A percentile compares a stretch with the other conserved stretches of the same genome.
Evolutionary conservation across 1,140 invertebrate species (phyloP).

Genomic region (Drosophila bocqueti): DNA sequence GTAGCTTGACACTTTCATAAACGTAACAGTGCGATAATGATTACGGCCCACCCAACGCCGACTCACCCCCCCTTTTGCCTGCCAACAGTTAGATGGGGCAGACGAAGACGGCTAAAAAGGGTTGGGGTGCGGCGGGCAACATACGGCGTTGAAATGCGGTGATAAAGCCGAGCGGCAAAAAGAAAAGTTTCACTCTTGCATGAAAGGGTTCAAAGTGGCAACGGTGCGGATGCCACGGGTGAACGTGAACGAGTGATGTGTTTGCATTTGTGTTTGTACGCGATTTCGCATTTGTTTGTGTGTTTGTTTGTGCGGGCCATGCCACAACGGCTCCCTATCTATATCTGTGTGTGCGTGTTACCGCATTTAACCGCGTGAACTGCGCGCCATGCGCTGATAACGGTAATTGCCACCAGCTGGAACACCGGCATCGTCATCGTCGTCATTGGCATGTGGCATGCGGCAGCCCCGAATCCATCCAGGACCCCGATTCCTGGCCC

Average conservation of each 20-base stretch:
- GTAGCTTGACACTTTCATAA: conserved; percentile 84
- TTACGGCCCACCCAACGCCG: conserved; percentile 53
- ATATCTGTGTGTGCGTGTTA: conserved; percentile 70
- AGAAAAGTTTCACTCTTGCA: conserved; percentile 72
- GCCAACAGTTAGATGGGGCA: conserved; percentile 35
- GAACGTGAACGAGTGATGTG: conserved; percentile 23
- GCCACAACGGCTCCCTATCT: conserved; percentile 30
- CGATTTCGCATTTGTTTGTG: conserved; percentile 27
- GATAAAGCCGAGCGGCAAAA: conserved; percentile 62
- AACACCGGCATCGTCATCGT: conserved; percentile 35
- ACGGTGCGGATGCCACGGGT: conserved; percentile 38
- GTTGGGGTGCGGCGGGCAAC: conserved; percentile 38
- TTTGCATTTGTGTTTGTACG: conserved; percentile 33
- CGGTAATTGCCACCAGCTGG: conserved; percentile 83
- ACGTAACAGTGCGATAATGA: conserved; percentile 83
- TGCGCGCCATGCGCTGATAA: conserved; percentile 81
- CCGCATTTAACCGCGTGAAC: conserved; percentile 81
- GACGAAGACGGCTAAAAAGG: neutral
- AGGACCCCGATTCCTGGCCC: conserved; percentile 7
- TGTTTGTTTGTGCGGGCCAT: conserved; percentile 8
- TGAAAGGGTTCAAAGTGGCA: conserved; percentile 77
- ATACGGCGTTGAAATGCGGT: conserved; percentile 77
- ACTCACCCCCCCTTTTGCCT: neutral
- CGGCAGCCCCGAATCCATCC: conserved; percentile 6
- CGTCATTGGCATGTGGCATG: conserved; percentile 32